Base-by-base conservation (phyloP, 2,888 invertebrate genomes). In the Metalampra italica region DNA sequence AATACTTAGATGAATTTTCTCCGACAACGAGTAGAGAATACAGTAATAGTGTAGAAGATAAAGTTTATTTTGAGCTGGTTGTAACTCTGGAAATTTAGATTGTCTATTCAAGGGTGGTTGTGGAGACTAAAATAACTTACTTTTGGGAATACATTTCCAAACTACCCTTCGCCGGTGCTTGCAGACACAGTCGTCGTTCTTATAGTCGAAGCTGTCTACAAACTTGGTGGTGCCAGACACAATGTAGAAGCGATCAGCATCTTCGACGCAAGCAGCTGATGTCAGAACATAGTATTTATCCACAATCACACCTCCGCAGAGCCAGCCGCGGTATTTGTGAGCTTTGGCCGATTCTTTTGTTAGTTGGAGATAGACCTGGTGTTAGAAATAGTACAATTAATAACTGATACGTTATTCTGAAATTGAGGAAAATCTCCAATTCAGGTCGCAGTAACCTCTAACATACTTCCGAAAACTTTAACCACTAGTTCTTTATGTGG, bases 141-240 rank as follows among this genome's bases (percentile, higher is more conserved):
- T 87, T 53, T 87, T 88, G 9, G 88, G 88, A 36, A 88, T 80
- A 67, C 88, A 89, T 56, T 88, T 88, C 88, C 88, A 89, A 0
- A 89, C 78, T 14, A 88, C 88, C 52, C 66, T 76, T 3, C 88
- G 71, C 2, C 88, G 64, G 56, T 86, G 75, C 42, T 82, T 79
- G 59, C 85, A 84, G 7, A 82, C 82, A 51, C 88, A 89, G 0
- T 81, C 68, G 47, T 88, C 71, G 1, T 37, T 60, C 52, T 85
- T 87, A 41, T 82, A 85, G 52, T 87, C 85, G 50, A 82, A 80
- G 54, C 85, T 85, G 53, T 86, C 87, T 0, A 87, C 71, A 46
- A 78, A 88, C 51, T 75, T 82, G 0, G 80, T 80, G 7, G 88
- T 89, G 3, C 88, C 88, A 11, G 83, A 74, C 38, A 88, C 85